Conservation (phyloP, 2,797 vertebrate species). For the Fistularia commersonii region DNA sequence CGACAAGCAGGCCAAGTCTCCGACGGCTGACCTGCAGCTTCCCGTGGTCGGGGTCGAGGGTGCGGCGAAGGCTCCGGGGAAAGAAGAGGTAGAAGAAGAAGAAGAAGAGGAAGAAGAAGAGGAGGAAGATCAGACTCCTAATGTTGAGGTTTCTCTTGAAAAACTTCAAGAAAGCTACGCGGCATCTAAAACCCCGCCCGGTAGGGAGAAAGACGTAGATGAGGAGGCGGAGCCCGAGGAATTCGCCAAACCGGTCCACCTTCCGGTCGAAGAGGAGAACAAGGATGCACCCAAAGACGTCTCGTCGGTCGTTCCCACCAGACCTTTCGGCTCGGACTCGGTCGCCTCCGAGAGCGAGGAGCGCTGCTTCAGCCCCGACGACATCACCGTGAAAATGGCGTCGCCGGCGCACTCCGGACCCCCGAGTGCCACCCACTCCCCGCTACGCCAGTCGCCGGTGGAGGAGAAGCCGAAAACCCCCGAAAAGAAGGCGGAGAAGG, state of each 20-base stretch:
- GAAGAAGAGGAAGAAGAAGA: slow-evolving; percentile 78
- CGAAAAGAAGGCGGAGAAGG: slow-evolving; percentile 24
- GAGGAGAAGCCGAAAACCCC: slow-evolving; percentile 78
- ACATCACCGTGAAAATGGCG: slow-evolving; percentile 96
- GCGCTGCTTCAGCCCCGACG: slow-evolving; percentile 91
- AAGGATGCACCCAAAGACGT: slow-evolving; percentile 50
- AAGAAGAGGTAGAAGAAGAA: slow-evolving; percentile 78
- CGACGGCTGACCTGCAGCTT: slow-evolving; percentile 81
- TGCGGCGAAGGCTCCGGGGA: slow-evolving; percentile 61
- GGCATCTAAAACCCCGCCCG: slow-evolving; percentile 57
- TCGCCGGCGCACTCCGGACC: slow-evolving; percentile 90
- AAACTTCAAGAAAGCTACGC: slow-evolving; percentile 79
- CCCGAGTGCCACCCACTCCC: slow-evolving; percentile 88
- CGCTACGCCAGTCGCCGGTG: slow-evolving; percentile 87
- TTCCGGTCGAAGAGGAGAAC: slow-evolving; percentile 56
- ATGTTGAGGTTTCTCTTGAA: slow-evolving; percentile 79
- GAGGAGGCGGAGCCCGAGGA: slow-evolving; percentile 19
- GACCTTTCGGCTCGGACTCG: slow-evolving; percentile 72
- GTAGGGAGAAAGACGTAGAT: slow-evolving; percentile 45
- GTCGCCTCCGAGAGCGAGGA: slow-evolving; percentile 84
- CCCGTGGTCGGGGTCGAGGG: slow-evolving; percentile 73
- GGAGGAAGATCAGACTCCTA: slow-evolving; percentile 80
- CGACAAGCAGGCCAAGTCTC: slow-evolving; percentile 89
- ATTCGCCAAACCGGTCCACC: slow-evolving; percentile 50
- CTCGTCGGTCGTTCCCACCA: slow-evolving; percentile 50